Percentiles rank a stretch among this genome's conserved stretches.
Conservation (phyloP, 2,113 vertebrate genomes). For the Phoxinus phoxinus region DNA sequence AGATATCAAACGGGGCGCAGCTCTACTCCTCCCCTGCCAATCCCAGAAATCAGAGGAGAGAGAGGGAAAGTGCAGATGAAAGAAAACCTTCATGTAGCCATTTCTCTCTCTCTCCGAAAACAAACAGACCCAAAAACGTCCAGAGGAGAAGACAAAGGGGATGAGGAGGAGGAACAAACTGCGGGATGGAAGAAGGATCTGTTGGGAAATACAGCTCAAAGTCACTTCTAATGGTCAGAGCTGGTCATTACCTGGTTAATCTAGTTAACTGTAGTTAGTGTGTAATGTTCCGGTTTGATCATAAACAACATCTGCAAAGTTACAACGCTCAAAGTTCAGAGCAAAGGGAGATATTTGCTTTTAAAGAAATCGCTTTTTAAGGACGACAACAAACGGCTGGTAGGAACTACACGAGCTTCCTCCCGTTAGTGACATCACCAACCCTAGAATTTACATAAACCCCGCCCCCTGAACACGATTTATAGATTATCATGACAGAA, state of each 20-base stretch:
- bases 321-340: too few relatives aligned
- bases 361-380: too few relatives aligned
- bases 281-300: too few relatives aligned
- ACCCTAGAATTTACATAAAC: too few relatives aligned
- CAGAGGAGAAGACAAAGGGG: constrained; percentile 27
- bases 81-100: constrained; percentile 40
- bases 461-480: too few relatives aligned
- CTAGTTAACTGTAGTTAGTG: too few relatives aligned
- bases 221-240: neutral
- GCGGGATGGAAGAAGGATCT: neutral
- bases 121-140: constrained; percentile 29
- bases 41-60: constrained; percentile 49
- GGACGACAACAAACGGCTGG: too few relatives aligned
- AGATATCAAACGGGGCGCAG: constrained; percentile 59
- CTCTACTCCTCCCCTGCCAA: constrained; percentile 53
- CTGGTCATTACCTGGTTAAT: neutral
- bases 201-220: neutral
- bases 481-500: too few relatives aligned
- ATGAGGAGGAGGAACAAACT: neutral
- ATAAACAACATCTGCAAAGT: too few relatives aligned
- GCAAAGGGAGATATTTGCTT: too few relatives aligned
- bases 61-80: constrained; percentile 42
- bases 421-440: too few relatives aligned
- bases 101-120: constrained; percentile 12
- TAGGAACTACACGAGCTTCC: too few relatives aligned